Conservation (phyloP, 2,888 invertebrate genomes). For the Chirona hameri region DNA sequence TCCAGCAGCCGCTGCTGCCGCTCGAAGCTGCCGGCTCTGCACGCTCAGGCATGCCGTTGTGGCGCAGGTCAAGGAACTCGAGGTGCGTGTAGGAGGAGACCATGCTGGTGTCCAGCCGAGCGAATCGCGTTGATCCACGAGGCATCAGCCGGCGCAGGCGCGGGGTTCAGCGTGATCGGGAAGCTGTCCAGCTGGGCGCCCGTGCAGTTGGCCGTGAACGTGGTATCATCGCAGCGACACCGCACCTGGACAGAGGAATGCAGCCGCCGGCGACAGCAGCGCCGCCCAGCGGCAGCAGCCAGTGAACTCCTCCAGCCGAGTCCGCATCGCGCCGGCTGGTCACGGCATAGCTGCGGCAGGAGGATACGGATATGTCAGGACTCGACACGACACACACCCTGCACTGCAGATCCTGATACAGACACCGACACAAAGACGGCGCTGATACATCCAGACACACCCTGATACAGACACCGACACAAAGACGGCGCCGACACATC, state of each 20-base stretch:
- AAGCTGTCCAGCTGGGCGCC: constrained; percentile 75
- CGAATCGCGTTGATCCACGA: constrained; percentile 78
- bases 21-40: constrained; percentile 59
- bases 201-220: constrained; percentile 70
- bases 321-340: background rate
- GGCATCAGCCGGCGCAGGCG: constrained; percentile 41
- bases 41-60: constrained; percentile 77
- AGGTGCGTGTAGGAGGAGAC: constrained; percentile 73
- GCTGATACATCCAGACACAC: too few relatives aligned
- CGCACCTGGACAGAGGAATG: constrained; percentile 74
- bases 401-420: too few relatives aligned
- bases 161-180: constrained; percentile 85
- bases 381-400: too few relatives aligned
- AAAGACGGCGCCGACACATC: too few relatives aligned
- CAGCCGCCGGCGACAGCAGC: constrained; percentile 51
- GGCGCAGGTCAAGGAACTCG: constrained; percentile 77
- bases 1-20: constrained; percentile 64
- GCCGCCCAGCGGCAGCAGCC: constrained; percentile 46
- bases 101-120: constrained; percentile 74
- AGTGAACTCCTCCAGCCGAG: constrained; percentile 40
- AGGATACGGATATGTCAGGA: background rate
- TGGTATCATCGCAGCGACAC: constrained; percentile 77
- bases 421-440: too few relatives aligned
- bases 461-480: too few relatives aligned
- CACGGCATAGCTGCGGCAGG: background rate